Evolutionary conservation across 2,797 vertebrate species (phyloP).

Genomic region (Enteromius viviparus): DNA sequence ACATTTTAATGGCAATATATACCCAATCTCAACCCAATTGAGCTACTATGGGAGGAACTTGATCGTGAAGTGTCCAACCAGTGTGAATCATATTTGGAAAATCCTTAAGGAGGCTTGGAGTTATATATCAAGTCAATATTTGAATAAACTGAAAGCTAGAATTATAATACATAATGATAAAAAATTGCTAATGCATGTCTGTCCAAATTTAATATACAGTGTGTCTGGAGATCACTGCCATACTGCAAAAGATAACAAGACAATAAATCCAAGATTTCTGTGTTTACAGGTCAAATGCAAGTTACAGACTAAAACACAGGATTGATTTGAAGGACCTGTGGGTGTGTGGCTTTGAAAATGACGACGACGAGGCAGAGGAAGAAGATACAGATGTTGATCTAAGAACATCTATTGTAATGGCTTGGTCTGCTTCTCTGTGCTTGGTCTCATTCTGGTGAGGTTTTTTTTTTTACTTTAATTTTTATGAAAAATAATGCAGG

Average conservation of each 20-base stretch:
- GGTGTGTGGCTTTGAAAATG: conserved; percentile 66
- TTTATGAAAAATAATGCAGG: background rate
- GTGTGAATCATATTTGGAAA: too few species aligned
- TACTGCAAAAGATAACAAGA: conserved; percentile 2
- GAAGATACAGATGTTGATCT: conserved; percentile 51
- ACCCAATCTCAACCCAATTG: too few species aligned
- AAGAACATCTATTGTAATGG: conserved; percentile 67
- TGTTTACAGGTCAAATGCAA: conserved; percentile 67
- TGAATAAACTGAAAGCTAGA: too few species aligned
- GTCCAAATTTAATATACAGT: background rate
- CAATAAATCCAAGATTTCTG: background rate
- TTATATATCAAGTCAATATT: too few species aligned
- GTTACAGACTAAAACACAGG: conserved; percentile 74
- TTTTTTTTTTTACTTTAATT: background rate
- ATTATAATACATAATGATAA: too few species aligned
- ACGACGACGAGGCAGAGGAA: conserved; percentile 58
- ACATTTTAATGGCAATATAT: too few species aligned
- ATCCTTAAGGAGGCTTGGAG: too few species aligned
- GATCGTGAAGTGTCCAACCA: too few species aligned
- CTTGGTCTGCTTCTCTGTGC: conserved; percentile 67
- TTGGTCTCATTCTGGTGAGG: conserved; percentile 73
- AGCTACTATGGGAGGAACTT: too few species aligned
- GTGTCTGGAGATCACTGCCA: background rate
- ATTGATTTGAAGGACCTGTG: conserved; percentile 70
- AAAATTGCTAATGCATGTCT: background rate